Evolutionary conservation across 37 sponge, comb jelly and placozoan genomes (phyloP), one percentile per base, ranked within the genome.

Genomic region (Aplysina aerophoba): DNA sequence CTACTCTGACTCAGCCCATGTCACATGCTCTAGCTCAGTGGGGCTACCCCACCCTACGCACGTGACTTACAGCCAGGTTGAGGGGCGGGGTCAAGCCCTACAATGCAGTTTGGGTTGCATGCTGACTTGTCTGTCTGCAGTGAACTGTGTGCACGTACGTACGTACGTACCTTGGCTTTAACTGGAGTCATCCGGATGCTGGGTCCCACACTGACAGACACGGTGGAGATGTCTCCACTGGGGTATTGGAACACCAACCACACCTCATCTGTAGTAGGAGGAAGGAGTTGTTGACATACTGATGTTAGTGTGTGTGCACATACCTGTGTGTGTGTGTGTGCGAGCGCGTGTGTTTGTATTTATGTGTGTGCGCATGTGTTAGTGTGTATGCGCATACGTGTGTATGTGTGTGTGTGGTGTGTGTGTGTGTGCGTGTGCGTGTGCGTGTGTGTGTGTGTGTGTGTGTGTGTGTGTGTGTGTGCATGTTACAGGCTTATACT

Each of bases 221-320:
- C n/a, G 12, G n/a, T 36, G 44, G 53, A 21, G 40, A 21, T 75
- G 0, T 40, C 15, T 15, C 11, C 38, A 19, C 41, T 50, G 17
- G 38, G 38, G 41, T 17, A n/a, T 16, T 75, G 78, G 15, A 75
- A 40, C 78, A 40, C 54, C 12, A 92, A 84, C 87, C 93, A 92
- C 55, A 89, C 84, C 87, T 84, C 87, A 25, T 69, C 82, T 66
- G 38, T 16, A 69, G n/a, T 2, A 30, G 22, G 30, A 15, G 24
- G 55, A 73, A 44, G 50, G 50, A 44, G 50, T 11, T 11, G n/a
- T n/a, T n/a, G n/a, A n/a, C n/a, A n/a, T n/a, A n/a, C n/a, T 30
- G 22, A 30, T 30, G 22, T 65, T 16, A 65, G 66, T 65, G 66
- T 65, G 66, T 65, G 66, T 65, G 66, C 27, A 30, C 27, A 30